A percentile compares a stretch with the other conserved stretches of the same genome.
Conservation (phyloP, 2,113 vertebrate species). For the Myiopsitta monachus region DNA sequence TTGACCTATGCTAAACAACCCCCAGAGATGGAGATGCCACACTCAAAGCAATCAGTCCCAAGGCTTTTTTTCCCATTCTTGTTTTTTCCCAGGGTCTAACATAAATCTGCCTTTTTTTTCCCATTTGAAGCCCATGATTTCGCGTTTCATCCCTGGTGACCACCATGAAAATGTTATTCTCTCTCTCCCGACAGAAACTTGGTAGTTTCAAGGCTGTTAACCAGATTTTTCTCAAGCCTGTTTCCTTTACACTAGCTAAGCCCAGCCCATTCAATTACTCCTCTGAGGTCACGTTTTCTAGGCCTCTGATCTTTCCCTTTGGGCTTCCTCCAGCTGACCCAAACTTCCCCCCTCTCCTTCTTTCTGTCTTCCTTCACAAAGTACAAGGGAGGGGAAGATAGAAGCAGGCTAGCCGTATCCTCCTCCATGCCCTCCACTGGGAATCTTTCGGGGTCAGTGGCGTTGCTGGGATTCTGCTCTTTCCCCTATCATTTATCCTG, state of each 20-base stretch:
- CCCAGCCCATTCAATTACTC: neutral
- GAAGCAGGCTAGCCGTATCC: neutral
- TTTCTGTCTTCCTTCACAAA: neutral
- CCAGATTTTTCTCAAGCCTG: slow-evolving; percentile 4
- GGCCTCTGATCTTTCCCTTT: neutral
- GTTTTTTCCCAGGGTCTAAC: neutral
- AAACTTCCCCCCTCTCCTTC: neutral
- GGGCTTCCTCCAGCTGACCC: neutral
- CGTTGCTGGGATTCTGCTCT: slow-evolving; percentile 43
- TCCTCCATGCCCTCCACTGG: neutral
- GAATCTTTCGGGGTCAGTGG: neutral
- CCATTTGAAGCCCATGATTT: neutral
- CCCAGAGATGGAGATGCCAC: neutral
- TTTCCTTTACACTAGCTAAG: neutral
- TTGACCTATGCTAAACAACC: neutral
- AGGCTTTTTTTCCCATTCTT: fast-evolving
- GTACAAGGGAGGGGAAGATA: neutral
- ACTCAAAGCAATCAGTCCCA: neutral
- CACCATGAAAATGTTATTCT: neutral
- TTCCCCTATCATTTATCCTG: neutral
- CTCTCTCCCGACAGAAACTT: neutral
- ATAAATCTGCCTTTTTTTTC: neutral
- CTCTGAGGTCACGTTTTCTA: neutral
- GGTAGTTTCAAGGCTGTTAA: neutral
- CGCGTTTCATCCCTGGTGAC: neutral